These are phyloP conservation scores for Apamea monoglypha DNA, from an alignment of 2,888 invertebrate genomes.

Conservation along the genomic window DNA sequence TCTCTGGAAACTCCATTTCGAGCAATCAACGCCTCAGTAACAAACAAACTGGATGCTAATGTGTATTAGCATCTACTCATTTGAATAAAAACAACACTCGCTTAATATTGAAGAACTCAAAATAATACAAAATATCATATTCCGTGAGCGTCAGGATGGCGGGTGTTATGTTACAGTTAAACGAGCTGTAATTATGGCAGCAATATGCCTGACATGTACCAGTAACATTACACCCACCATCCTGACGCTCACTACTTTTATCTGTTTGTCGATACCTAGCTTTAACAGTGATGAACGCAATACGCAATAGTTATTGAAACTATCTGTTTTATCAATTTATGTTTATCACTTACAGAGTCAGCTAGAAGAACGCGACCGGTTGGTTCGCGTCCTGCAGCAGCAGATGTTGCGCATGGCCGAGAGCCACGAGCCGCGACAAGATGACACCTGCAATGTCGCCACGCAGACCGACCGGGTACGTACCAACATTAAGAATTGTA, in stretches of 20 bases:
- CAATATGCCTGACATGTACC: background rate
- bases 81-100: background rate
- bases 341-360: conserved; percentile 90
- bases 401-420: conserved; percentile 92
- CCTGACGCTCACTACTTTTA: background rate
- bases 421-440: conserved; percentile 85
- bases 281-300: background rate
- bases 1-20: background rate
- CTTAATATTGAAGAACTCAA: too few relatives aligned
- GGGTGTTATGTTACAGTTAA: background rate
- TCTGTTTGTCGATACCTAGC: background rate
- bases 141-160: background rate
- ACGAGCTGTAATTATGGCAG: background rate
- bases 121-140: background rate
- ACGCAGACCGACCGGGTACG: conserved; percentile 96
- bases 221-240: background rate
- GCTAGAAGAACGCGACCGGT: conserved; percentile 96
- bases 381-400: conserved; percentile 94
- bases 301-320: background rate
- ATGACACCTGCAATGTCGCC: conserved; percentile 94
- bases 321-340: background rate
- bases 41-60: background rate
- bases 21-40: background rate
- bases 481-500: background rate
- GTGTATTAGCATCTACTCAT: background rate